Evolutionary conservation across 2,888 invertebrate species (phyloP).

Genomic region (Gymnosoma rotundatum): DNA sequence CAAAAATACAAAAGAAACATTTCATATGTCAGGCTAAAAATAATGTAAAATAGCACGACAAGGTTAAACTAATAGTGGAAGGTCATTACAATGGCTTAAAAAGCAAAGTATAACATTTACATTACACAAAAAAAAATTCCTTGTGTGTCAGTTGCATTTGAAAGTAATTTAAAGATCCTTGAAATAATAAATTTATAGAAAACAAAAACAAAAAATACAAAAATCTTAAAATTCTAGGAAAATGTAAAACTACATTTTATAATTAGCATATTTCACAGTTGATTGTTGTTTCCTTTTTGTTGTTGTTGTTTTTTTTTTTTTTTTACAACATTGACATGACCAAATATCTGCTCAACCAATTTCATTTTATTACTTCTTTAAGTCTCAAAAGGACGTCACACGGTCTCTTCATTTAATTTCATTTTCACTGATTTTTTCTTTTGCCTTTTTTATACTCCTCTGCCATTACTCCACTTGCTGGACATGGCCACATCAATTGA

Average conservation of each 20-base stretch:
- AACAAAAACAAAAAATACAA: too few relatives aligned
- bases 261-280: constrained; percentile 62
- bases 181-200: background rate
- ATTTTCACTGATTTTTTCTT: constrained; percentile 11
- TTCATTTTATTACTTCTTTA: constrained; percentile 40
- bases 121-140: background rate
- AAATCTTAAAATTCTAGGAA: constrained; percentile 14
- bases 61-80: constrained; percentile 63
- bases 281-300: background rate
- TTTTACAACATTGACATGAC: background rate
- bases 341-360: background rate
- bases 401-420: constrained; percentile 48
- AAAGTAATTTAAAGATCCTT: constrained; percentile 6
- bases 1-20: background rate
- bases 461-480: constrained; percentile 14
- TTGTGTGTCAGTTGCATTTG: constrained; percentile 11
- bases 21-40: background rate
- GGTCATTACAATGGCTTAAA: constrained; percentile 50
- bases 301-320: background rate
- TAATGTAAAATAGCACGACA: constrained; percentile 19
- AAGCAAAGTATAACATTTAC: background rate
- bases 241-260: constrained; percentile 16
- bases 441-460: background rate
- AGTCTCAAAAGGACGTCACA: constrained; percentile 34
- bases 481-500: constrained; percentile 42